phyloP scores from a whole-genome alignment of 2,113 vertebrate genomes.

The Lasiurus cinereus region DNA sequence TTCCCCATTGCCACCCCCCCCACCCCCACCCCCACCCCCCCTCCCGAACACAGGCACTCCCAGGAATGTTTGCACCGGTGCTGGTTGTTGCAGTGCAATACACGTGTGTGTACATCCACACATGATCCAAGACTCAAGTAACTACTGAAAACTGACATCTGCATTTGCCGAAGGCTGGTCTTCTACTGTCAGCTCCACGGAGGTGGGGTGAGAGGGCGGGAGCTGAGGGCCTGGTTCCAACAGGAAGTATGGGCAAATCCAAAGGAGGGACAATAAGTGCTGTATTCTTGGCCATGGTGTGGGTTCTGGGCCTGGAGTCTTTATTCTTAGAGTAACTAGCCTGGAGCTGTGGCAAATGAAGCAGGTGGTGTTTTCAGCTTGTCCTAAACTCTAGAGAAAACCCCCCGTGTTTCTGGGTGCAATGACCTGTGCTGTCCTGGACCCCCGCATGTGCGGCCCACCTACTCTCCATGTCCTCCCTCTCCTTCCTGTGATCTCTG shows the following conservation, averaged over 20 bases:
- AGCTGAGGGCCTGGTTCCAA: background rate
- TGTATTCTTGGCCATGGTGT: rapidly evolving
- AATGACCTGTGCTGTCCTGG: background rate
- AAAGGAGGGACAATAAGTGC: too few relatives aligned
- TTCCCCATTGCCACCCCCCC: background rate
- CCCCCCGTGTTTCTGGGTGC: background rate
- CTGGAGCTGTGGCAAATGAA: background rate
- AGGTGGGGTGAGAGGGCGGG: background rate
- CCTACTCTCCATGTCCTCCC: background rate
- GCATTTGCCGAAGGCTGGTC: background rate
- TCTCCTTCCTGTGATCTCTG: background rate
- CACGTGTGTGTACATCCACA: background rate
- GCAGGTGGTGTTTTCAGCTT: background rate
- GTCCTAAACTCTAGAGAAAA: background rate
- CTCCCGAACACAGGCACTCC: background rate
- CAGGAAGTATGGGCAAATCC: background rate
- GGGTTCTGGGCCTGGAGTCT: background rate
- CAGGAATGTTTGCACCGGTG: too few relatives aligned
- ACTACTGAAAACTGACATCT: background rate
- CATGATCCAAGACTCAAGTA: background rate
- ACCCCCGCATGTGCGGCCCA: background rate
- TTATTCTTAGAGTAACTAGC: background rate
- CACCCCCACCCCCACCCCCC: background rate
- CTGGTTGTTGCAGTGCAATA: background rate
- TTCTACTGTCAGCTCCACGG: background rate